A percentile compares a stretch with the other conserved stretches of the same genome.
phyloP scores from a whole-genome alignment of 2,113 vertebrate genomes.

The Chloroceryle aenea region DNA sequence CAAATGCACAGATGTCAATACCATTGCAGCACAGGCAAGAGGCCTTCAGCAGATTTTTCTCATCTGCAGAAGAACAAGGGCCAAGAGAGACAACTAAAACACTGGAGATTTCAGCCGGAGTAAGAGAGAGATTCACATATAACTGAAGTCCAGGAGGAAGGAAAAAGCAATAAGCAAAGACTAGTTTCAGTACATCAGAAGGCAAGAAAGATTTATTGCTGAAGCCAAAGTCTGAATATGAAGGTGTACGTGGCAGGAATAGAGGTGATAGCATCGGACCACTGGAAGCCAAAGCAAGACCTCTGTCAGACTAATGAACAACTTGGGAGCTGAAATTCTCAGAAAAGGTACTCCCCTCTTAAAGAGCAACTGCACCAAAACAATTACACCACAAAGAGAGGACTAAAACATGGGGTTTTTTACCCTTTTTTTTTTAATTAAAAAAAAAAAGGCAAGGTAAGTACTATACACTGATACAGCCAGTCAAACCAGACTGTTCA shows the following conservation, averaged over 20 bases:
- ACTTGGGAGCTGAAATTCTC: background rate
- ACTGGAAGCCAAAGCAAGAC: background rate
- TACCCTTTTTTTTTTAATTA: too few species aligned
- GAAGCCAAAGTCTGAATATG: constrained; percentile 7
- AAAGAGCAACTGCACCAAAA: background rate
- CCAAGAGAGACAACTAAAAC: background rate
- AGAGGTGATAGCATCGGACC: background rate
- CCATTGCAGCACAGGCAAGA: background rate
- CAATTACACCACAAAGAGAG: background rate
- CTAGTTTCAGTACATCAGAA: constrained; percentile 10
- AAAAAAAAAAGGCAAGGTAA: background rate
- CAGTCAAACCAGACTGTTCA: background rate
- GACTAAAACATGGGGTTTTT: background rate
- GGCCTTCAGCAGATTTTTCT: background rate
- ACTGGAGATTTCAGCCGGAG: background rate
- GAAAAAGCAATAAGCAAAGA: background rate
- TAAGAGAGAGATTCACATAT: background rate
- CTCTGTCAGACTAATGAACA: background rate
- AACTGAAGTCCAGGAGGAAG: background rate
- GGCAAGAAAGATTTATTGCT: constrained; percentile 50
- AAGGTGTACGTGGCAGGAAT: background rate
- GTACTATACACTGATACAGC: background rate
- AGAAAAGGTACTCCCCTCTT: background rate
- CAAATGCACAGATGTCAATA: background rate
- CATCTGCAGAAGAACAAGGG: background rate